Percentiles rank a stretch among this genome's conserved stretches.
Conservation (phyloP, 2,113 vertebrate species). For the Dermatemys mawii region DNA sequence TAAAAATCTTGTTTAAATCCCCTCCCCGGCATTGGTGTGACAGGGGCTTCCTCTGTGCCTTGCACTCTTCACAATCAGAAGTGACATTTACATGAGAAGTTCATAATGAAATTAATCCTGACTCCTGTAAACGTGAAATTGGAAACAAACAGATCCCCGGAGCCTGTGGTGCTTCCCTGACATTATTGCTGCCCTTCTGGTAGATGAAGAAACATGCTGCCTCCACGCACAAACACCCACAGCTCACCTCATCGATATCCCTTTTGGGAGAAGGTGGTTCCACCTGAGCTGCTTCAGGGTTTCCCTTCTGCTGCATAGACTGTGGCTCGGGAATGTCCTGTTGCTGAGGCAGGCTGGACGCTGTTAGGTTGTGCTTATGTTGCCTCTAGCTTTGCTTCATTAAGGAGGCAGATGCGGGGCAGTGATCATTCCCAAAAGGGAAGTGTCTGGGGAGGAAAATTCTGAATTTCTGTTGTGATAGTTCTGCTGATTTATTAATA, state of each 20-base stretch:
- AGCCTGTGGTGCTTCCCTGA: not conserved
- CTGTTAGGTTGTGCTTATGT: accelerated
- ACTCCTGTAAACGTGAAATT: not conserved
- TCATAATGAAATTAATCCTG: not conserved
- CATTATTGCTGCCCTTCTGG: not conserved
- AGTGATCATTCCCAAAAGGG: constrained; percentile 22
- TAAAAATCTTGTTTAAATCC: constrained; percentile 7
- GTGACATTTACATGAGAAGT: not conserved
- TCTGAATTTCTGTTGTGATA: constrained; percentile 41
- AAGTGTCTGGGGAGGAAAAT: constrained; percentile 44
- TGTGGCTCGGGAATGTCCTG: not conserved
- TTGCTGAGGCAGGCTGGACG: not conserved
- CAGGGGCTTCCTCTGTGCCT: not conserved
- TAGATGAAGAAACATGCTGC: not conserved
- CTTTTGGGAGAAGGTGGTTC: not conserved
- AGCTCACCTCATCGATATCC: not conserved
- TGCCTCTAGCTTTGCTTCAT: accelerated
- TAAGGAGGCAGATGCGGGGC: not conserved
- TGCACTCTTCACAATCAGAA: not conserved
- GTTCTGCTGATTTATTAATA: constrained; percentile 61
- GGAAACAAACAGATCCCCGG: not conserved
- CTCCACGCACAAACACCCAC: accelerated
- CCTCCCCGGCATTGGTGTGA: not conserved
- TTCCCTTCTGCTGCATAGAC: not conserved
- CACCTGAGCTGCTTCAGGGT: accelerated